Base-by-base conservation (phyloP, 2,113 vertebrate genomes). In the Pardalotus punctatus region DNA sequence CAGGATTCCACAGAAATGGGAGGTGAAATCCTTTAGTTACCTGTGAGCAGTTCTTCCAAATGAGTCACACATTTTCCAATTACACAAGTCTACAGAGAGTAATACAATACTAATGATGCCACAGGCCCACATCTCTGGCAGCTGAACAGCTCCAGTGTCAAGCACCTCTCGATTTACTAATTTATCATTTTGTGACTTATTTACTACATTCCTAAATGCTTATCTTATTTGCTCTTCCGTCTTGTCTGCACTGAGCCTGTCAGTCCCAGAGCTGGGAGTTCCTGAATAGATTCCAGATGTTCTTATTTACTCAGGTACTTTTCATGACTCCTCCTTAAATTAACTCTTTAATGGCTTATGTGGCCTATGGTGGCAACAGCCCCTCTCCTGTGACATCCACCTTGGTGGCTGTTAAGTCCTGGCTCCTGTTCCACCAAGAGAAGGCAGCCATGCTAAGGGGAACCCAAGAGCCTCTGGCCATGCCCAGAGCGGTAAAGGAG, bases 301-400 rank as follows among this genome's bases (percentile, higher is more conserved):
- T 64, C 38, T 53, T 88, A 71, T 93, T 81, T 94, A 71, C 29
- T 67, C 93, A 93, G 96, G 94, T 96, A 94, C 57, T 2, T 47
- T 51, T 51, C 31, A 27, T 14, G 48, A 47, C 48, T 67, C 57
- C 15, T 81, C 72, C 58, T 87, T 78, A 28, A 61, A 79, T 93
- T 90, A 64, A 87, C 73, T 79, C 88, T 42, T 82, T 23, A 10
- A 29, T 29, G 48, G 38, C 33, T 78, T 31, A 3, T 0, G 1
- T 5, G 28, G 6, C 36, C 33, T 29, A 11, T 1, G 1, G 40
- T 14, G 47, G 54, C 43, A 58, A n/a, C 57, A 60, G 31, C 66
- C 56, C 60, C 61, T 67, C 51, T 65, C 14, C 62, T n/a, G 11
- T 15, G 15, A 22, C 28, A 6, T 29, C 50, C 17, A 5, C 11